Base-by-base conservation (phyloP, 2,888 invertebrate species). In the Antitype chi region DNA sequence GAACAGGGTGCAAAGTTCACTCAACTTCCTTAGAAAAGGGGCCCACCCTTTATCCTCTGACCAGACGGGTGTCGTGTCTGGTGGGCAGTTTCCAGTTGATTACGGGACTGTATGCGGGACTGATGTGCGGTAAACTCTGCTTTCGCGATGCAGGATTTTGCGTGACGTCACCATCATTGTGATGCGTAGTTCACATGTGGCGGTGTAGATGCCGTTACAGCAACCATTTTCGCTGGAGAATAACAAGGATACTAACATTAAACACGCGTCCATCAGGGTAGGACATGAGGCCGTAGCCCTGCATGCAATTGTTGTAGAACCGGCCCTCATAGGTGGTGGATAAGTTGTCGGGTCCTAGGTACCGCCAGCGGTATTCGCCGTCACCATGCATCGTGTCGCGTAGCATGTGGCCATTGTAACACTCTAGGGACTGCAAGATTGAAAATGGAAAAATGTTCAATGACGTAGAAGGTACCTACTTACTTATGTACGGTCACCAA, bases 241-340 rank as follows among this genome's bases (percentile, higher is more conserved):
- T 25, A 49, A 43, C 15, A 15, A 11, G 7, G 5, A 59, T 69
- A 89, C 93, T 92, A 80, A 95, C 95, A 66, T 81, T 91, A 76
- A 94, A 96, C 0, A 94, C 92, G 1, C 89, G 90, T n/a, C 96
- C 96, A 77, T 97, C 94, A 4, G 94, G 91, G 85, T 97, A 97
- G 0, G 97, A 97, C 88, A 97, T 94, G 28, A 92, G 89, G 0
- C 97, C 97, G 82, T 97, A 97, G 0, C 97, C 97, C 81, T 97
- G 97, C 86, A 97, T 93, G 62, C 90, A 89, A 84, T 97, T 97
- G 79, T 93, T 94, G 87, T 95, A 97, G 89, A 97, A 97, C 67
- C 92, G 78, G 0, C 97, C 97, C 81, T 97, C 97, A 85, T 97
- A 97, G 0, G 95, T 94, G 28, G 89, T 80, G 64, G 88, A 91